Evolutionary conservation across 2,888 invertebrate genomes (phyloP), one percentile per base, ranked within the genome.

Genomic region (Parnassius apollo): DNA sequence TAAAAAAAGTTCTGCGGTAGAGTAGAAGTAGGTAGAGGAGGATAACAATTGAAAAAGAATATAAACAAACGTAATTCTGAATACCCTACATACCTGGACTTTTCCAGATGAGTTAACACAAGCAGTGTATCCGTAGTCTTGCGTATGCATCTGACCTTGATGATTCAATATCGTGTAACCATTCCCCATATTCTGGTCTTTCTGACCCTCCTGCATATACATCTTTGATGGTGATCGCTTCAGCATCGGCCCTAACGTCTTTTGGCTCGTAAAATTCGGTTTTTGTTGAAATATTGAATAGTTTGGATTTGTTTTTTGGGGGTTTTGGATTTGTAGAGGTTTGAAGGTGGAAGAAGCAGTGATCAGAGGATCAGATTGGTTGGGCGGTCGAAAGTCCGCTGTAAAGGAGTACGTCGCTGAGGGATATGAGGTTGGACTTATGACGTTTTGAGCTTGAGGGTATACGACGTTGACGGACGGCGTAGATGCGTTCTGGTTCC

Each of bases 401-500:
- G 96, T 96, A 82, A 96, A 96, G 53, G 96, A 96, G 75, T 96
- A 96, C 0, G 96, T 96, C 44, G 96, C 94, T 52, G 95, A 94
- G 0, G 94, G 93, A 76, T 95, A 95, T 57, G 93, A 83, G 35
- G 93, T 92, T 0, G 95, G 95, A 75, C 94, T 95, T 61, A 95
- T 87, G 49, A 95, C 86, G 71, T 93, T 93, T 66, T 92, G 92
- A 45, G 93, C 89, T 72, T 93, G 94, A 55, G 94, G 94, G 81
- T 93, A 94, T 42, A 94, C 92, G 35, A 94, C 94, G 82, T 94
- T 94, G 2, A 94, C 93, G 0, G 94, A 93, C 0, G 94, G 93
- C 0, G 93, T 77, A 22, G 93, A 75, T 12, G 91, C 85, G 73
- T 94, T 95, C 66, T 95, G 94, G 67, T 94, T 94, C 96, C 96